Conservation (phyloP, 2,888 invertebrate species). For the Tachina lurida region DNA sequence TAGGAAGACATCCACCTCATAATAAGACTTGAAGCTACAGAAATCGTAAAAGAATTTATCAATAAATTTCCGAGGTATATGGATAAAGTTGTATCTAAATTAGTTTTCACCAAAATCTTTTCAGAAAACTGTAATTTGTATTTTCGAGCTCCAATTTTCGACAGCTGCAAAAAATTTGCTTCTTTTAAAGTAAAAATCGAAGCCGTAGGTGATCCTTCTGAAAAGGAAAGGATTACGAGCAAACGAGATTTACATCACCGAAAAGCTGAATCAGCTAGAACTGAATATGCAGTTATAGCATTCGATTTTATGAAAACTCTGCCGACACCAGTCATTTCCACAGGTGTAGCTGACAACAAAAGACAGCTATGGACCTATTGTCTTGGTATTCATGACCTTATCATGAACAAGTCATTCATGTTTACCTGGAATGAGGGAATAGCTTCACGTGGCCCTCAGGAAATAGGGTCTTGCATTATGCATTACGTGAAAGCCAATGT, state of each 20-base stretch:
- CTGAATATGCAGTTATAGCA: conserved; percentile 1
- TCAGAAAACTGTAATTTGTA: conserved; percentile 62
- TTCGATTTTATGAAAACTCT: too few relatives aligned
- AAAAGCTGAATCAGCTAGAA: conserved; percentile 69
- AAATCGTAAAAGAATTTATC: conserved; percentile 51
- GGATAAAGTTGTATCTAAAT: conserved; percentile 35
- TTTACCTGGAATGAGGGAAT: too few relatives aligned
- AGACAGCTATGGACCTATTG: too few relatives aligned
- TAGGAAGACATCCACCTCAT: conserved; percentile 27
- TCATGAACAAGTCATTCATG: too few relatives aligned
- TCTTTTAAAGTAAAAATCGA: conserved; percentile 39
- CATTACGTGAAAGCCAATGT: too few relatives aligned
- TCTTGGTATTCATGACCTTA: too few relatives aligned
- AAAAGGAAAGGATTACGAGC: conserved; percentile 38
- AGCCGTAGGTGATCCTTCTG: conserved; percentile 43
- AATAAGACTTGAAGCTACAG: conserved; percentile 40
- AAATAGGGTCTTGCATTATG: too few relatives aligned
- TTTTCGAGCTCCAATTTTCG: too few relatives aligned
- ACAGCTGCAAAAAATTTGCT: background rate
- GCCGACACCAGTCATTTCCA: too few relatives aligned
- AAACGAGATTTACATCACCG: conserved; percentile 61
- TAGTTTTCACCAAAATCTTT: conserved; percentile 62
- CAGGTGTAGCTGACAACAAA: too few relatives aligned
- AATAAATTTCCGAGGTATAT: conserved; percentile 55
- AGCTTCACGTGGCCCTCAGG: too few relatives aligned